Evolutionary conservation across 2,113 vertebrate genomes (phyloP), one percentile per base, ranked within the genome.

Genomic region (Chloroceryle aenea): DNA sequence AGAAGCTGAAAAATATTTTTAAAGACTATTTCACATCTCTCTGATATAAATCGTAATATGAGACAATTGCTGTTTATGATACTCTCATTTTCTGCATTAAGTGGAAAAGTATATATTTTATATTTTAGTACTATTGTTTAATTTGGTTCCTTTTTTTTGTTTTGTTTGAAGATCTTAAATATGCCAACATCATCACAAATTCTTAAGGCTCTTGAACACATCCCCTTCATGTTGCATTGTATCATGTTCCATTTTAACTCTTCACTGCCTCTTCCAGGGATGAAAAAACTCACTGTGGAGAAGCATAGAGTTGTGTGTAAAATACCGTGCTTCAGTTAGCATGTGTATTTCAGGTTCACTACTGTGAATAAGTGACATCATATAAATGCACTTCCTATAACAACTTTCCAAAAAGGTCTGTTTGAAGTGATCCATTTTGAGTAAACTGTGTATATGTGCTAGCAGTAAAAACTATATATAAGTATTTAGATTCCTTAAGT

Each of bases 1-100:
- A 9, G 53, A 88, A 79, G n/a, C 27, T 86, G 26, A 90, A 94
- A 96, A 96, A 93, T 93, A 56, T 89, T 96, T 91, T 43, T 63
- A 81, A 80, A 84, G 45, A 68, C 87, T 72, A 36, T 52, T 89
- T 58, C 18, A 50, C 26, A 68, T 91, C 30, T 83, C 87, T 69
- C 74, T 89, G 80, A 66, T 96, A 92, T 87, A 48, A 73, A 78
- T 93, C 69, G 86, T n/a, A 61, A 72, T 58, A 71, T 2, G 27
- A 80, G 67, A 81, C 74, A 69, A 75, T 36, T 59, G 6, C 18
- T 63, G 26, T 85, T 93, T 94, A 55, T 82, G 74, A 45, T 77
- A 73, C 56, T 63, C 10, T 36, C 27, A 47, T 82, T 93, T 94
- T 86, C 79, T 71, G 16, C 40, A 85, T 27, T 93, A 90, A 64